Percentiles rank a stretch among this genome's conserved stretches.
Conservation (phyloP, 2,888 invertebrate species). For the Acrobasis repandana region DNA sequence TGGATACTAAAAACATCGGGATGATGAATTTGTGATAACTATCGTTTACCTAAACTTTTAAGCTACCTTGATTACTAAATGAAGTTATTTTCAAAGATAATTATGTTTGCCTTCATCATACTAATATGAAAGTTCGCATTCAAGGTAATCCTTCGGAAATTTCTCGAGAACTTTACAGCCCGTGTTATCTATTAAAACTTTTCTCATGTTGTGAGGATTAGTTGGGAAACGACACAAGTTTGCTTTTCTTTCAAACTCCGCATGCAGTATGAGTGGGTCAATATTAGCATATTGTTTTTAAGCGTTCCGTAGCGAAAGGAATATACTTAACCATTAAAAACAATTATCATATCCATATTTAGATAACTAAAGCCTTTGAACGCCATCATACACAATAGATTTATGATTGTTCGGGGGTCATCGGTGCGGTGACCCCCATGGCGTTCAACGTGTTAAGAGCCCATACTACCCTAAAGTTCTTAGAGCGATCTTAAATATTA, state of each 20-base stretch:
- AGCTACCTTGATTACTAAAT: background rate
- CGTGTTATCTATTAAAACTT: slow-evolving; percentile 1
- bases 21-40: too few relatives aligned
- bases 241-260: background rate
- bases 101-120: background rate
- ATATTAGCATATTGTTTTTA: slow-evolving; percentile 2
- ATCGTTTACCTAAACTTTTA: too few relatives aligned
- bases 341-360: background rate
- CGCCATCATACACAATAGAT: too few relatives aligned
- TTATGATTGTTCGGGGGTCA: too few relatives aligned
- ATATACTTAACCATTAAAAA: background rate
- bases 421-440: too few relatives aligned
- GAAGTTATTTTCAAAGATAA: background rate
- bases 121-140: background rate
- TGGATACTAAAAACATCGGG: too few relatives aligned
- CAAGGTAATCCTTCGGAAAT: background rate
- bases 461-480: too few relatives aligned
- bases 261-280: background rate
- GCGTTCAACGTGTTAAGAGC: too few relatives aligned
- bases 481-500: too few relatives aligned
- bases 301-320: background rate
- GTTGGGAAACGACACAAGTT: background rate
- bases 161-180: background rate
- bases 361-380: too few relatives aligned
- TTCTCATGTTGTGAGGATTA: slow-evolving; percentile 1